These are phyloP conservation scores for Sciurus vulgaris DNA, from an alignment of 2,797 vertebrate species.

Conservation along the genomic window DNA sequence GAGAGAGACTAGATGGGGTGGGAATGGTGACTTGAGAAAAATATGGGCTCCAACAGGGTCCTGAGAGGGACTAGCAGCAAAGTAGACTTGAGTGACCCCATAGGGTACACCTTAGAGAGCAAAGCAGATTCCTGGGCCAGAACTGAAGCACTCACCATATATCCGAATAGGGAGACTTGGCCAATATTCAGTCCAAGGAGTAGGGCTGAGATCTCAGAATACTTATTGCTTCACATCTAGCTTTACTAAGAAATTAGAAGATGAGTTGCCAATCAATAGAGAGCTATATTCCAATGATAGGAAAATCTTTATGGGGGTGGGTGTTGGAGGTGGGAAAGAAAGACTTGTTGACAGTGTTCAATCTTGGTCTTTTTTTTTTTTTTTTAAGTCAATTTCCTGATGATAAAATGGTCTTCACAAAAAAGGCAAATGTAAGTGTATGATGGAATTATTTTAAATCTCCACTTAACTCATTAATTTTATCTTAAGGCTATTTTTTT, in stretches of 20 bases:
- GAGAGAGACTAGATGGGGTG: neutral
- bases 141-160: neutral
- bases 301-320: neutral
- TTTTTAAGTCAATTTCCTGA: slow-evolving; percentile 67
- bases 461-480: slow-evolving; percentile 5
- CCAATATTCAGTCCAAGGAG: neutral
- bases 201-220: neutral
- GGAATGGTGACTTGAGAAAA: slow-evolving; percentile 7
- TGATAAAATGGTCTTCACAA: slow-evolving; percentile 51
- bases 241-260: neutral
- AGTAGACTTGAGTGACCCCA: neutral
- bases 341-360: neutral
- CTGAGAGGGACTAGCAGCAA: neutral
- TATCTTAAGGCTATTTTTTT: slow-evolving; percentile 57
- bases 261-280: neutral
- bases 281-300: neutral
- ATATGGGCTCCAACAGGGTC: neutral
- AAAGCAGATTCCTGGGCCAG: neutral
- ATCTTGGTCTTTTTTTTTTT: slow-evolving; percentile 51
- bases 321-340: neutral
- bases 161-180: neutral
- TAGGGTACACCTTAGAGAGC: neutral
- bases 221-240: neutral
- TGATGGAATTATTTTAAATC: slow-evolving; percentile 31
- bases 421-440: neutral